Evolutionary conservation across 1,140 invertebrate species (phyloP).

Genomic region (Saxidomus purpurata): DNA sequence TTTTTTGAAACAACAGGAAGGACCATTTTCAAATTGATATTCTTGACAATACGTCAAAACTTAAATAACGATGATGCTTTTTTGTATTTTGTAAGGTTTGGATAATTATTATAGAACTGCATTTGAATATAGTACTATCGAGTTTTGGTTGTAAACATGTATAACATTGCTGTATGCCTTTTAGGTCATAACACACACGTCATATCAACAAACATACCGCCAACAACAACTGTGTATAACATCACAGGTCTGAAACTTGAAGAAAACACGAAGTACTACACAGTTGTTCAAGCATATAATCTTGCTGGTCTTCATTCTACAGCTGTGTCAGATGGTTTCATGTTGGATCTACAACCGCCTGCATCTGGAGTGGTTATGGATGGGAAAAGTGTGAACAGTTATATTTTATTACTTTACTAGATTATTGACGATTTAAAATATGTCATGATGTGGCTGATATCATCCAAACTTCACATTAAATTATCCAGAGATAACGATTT

Average conservation of each 20-base stretch:
- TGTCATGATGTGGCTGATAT: no score
- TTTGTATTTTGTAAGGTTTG: no score
- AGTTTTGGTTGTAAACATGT: neutral
- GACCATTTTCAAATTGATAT: no score
- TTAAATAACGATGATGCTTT: no score
- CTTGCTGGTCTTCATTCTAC: slow-evolving; percentile 48
- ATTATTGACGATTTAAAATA: no score
- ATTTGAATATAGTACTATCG: no score
- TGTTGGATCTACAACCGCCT: slow-evolving; percentile 50
- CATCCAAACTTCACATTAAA: no score
- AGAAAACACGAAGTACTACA: slow-evolving; percentile 43
- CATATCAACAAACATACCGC: neutral
- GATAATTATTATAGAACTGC: no score
- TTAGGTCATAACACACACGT: slow-evolving; percentile 29
- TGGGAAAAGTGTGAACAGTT: slow-evolving; percentile 61
- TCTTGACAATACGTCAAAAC: no score
- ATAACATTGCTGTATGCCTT: slow-evolving; percentile 43
- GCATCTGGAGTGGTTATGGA: slow-evolving; percentile 52
- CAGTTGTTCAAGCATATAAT: slow-evolving; percentile 50
- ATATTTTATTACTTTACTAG: no score
- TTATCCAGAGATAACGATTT: no score
- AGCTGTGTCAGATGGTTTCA: slow-evolving; percentile 61
- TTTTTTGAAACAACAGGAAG: no score
- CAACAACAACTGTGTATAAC: neutral
- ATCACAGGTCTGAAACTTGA: neutral